Evolutionary conservation across 2,113 vertebrate genomes (phyloP).

Genomic region (Tachysurus vachellii): DNA sequence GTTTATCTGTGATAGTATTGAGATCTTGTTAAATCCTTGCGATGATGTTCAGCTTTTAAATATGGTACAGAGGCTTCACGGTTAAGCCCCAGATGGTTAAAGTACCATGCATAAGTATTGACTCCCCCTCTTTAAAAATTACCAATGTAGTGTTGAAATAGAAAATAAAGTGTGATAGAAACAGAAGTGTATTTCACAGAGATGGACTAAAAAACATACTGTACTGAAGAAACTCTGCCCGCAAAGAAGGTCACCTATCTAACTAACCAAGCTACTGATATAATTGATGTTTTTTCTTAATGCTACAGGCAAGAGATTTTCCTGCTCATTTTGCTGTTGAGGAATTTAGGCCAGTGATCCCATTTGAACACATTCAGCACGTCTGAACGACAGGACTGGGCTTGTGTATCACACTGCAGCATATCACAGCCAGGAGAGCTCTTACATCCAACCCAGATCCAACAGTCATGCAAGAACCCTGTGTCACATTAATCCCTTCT

Average conservation of each 20-base stretch:
- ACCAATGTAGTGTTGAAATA: background rate
- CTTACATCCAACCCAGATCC: background rate
- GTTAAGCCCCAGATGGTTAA: background rate
- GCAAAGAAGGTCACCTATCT: background rate
- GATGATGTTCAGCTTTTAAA: background rate
- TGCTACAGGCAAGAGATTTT: background rate
- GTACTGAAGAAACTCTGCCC: too few species aligned
- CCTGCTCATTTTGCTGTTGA: background rate
- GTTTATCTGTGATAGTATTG: background rate
- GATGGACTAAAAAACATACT: too few species aligned
- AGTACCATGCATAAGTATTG: background rate
- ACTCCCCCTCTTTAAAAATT: background rate
- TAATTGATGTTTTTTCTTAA: background rate
- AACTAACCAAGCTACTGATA: background rate
- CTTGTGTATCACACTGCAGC: background rate
- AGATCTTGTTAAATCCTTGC: background rate
- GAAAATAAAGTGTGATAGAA: too few species aligned
- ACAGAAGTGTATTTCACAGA: too few species aligned
- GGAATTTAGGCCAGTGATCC: background rate
- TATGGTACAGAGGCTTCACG: background rate
- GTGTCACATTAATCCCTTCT: constrained; percentile 1
- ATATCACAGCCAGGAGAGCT: background rate
- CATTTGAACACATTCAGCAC: background rate
- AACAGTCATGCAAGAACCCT: background rate
- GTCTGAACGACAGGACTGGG: background rate